phyloP scores from a whole-genome alignment of 2,888 invertebrate genomes.

The Protophormia terraenovae region DNA sequence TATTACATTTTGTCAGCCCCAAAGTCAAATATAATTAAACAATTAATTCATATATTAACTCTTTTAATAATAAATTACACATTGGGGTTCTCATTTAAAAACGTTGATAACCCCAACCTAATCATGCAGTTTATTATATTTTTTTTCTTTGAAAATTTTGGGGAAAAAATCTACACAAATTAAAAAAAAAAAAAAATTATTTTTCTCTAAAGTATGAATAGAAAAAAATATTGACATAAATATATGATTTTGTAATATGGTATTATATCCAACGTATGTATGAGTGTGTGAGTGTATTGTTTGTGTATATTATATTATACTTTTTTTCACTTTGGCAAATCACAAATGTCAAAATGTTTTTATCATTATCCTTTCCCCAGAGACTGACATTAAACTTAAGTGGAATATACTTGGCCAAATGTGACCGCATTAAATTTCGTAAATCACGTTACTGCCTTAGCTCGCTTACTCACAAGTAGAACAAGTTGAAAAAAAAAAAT shows the following conservation, averaged over 20 bases:
- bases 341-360: constrained; percentile 79
- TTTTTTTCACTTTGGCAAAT: constrained; percentile 71
- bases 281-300: background rate
- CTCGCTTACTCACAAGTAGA: background rate
- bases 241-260: constrained; percentile 74
- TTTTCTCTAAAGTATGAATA: background rate
- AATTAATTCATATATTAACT: constrained; percentile 53
- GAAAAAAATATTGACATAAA: constrained; percentile 63
- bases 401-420: constrained; percentile 82
- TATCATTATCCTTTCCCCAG: constrained; percentile 78
- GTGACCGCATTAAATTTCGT: constrained; percentile 78
- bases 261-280: background rate
- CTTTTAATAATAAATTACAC: constrained; percentile 41
- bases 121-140: constrained; percentile 62
- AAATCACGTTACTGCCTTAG: constrained; percentile 64
- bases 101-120: constrained; percentile 30
- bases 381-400: constrained; percentile 82
- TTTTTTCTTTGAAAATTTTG: background rate
- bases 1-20: no score
- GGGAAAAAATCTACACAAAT: background rate
- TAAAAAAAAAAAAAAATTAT: background rate
- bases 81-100: background rate
- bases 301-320: constrained; percentile 48
- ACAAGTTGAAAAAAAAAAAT: background rate
- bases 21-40: constrained; percentile 7